Evolutionary conservation across 2,113 vertebrate species (phyloP).

Genomic region (Hirundichthys speculiger): DNA sequence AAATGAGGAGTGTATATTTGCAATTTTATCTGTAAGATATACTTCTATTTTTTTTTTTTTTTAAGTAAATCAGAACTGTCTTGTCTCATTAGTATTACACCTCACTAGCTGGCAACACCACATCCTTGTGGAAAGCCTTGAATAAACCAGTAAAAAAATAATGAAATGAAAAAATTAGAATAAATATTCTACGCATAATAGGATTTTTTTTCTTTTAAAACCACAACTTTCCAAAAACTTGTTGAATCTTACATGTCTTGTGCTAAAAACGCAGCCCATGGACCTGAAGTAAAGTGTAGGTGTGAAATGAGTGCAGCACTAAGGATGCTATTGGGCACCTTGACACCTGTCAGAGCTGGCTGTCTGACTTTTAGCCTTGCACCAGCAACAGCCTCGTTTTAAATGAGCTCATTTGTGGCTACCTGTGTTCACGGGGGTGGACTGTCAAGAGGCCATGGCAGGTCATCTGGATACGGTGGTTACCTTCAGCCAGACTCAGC

Average conservation of each 20-base stretch:
- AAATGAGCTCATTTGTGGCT: slow-evolving; percentile 75
- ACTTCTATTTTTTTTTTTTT: slow-evolving; percentile 9
- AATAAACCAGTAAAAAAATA: slow-evolving; percentile 9
- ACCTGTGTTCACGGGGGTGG: slow-evolving; percentile 43
- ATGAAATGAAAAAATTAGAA: slow-evolving; percentile 16
- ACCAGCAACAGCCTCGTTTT: slow-evolving; percentile 45
- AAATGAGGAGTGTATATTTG: background rate
- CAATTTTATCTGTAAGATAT: slow-evolving; percentile 6
- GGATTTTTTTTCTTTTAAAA: background rate
- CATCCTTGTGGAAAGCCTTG: background rate
- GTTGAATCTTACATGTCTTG: slow-evolving; percentile 8
- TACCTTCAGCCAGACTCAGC: slow-evolving; percentile 16
- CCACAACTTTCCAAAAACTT: slow-evolving; percentile 5
- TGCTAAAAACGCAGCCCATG: background rate
- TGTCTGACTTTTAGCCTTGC: slow-evolving; percentile 60
- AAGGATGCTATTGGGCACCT: slow-evolving; percentile 25
- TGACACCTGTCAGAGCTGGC: slow-evolving; percentile 60
- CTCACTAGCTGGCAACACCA: slow-evolving; percentile 14
- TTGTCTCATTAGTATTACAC: slow-evolving; percentile 23
- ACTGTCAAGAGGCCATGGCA: slow-evolving; percentile 54
- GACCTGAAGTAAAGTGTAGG: slow-evolving; percentile 11
- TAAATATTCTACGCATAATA: background rate
- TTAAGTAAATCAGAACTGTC: slow-evolving; percentile 5
- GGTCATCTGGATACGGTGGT: slow-evolving; percentile 9
- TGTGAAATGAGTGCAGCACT: slow-evolving; percentile 23